Evolutionary conservation across 2,888 invertebrate genomes (phyloP).

Genomic region (Orchestes rusci): DNA sequence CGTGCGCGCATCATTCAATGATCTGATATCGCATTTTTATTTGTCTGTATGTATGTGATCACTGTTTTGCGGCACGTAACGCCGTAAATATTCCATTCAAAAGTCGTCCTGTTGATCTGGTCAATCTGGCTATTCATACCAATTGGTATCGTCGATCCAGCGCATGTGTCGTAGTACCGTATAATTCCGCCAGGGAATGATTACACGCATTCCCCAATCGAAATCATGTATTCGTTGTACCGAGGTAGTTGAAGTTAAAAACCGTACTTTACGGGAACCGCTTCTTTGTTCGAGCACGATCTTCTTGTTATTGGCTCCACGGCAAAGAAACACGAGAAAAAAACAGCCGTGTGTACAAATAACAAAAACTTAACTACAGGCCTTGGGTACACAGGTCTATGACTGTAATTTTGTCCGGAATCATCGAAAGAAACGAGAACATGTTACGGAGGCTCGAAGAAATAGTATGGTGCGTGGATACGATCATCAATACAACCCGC

Average conservation of each 20-base stretch:
- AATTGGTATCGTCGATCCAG: no score
- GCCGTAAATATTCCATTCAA: constrained; percentile 7
- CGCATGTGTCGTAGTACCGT: no score
- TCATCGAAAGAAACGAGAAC: constrained; percentile 34
- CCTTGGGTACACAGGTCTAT: constrained; percentile 30
- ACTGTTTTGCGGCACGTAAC: constrained; percentile 5
- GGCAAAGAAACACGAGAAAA: constrained; percentile 25
- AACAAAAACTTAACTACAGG: constrained; percentile 35
- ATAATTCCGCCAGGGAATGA: no score
- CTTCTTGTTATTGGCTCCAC: constrained; percentile 25
- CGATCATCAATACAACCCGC: constrained; percentile 38
- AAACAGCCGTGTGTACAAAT: constrained; percentile 31
- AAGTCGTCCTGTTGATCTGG: background rate
- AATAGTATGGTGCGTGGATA: constrained; percentile 35
- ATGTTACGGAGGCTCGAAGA: constrained; percentile 29
- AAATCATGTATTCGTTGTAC: no score
- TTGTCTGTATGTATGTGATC: constrained; percentile 12
- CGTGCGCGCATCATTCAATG: constrained; percentile 22
- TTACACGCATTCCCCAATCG: no score
- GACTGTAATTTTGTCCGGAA: constrained; percentile 35
- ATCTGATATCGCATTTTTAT: constrained; percentile 20
- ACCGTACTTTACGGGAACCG: no score
- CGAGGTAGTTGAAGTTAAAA: no score
- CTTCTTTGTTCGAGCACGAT: no score
- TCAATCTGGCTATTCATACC: background rate